Evolutionary conservation across 23 tunicate genomes (phyloP).

Genomic region (Aplidium turbinatum): DNA sequence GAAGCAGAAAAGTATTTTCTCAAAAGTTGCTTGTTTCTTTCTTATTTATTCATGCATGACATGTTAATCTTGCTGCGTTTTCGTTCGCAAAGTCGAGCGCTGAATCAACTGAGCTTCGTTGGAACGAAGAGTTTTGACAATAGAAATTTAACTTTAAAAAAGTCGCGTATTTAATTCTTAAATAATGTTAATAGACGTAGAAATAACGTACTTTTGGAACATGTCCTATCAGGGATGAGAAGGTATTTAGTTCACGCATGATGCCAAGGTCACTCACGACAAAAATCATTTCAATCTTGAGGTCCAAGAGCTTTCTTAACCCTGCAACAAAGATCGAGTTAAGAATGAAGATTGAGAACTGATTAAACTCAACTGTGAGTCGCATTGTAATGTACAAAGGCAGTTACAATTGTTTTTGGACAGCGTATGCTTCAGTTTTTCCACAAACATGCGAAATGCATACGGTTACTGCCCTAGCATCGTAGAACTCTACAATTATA

Average conservation of each 20-base stretch:
- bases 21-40: neutral
- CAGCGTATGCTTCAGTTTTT: no score
- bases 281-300: conserved; percentile 66
- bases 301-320: conserved; percentile 70
- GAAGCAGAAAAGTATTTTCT: neutral
- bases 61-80: neutral
- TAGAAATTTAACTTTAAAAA: neutral
- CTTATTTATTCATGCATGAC: no score
- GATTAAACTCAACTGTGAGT: no score
- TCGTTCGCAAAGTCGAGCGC: neutral
- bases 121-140: neutral
- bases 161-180: neutral
- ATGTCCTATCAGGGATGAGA: conserved; percentile 50
- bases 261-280: conserved; percentile 66
- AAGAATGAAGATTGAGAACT: no score
- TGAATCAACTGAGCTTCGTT: neutral
- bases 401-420: no score
- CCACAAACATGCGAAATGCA: no score
- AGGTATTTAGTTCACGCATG: conserved; percentile 50
- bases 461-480: no score
- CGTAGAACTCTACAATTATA: no score
- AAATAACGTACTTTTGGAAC: conserved; percentile 56
- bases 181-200: neutral
- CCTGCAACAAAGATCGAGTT: conserved; percentile 67
- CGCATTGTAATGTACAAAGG: no score